Percentiles rank a stretch among this genome's conserved stretches.
Conservation (phyloP, 1,140 invertebrate species). For the Battus philenor region DNA sequence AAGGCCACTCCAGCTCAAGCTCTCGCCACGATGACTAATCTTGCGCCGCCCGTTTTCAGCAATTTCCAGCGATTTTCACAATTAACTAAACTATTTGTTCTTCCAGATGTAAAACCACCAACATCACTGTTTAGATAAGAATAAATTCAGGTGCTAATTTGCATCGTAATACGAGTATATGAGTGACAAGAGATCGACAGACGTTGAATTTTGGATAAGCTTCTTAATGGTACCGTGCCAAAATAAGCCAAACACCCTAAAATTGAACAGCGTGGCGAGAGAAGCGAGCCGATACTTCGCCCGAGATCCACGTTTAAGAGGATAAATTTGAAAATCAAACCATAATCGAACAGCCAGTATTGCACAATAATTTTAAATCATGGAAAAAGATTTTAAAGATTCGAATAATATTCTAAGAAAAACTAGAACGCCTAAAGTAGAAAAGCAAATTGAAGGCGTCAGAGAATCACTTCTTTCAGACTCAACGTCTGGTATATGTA, state of each 20-base stretch:
- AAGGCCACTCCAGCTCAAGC: too few relatives aligned
- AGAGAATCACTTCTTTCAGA: slow-evolving; percentile 57
- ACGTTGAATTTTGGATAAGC: slow-evolving; percentile 24
- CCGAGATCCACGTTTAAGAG: slow-evolving; percentile 72
- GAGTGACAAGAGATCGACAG: slow-evolving; percentile 33
- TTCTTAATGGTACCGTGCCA: slow-evolving; percentile 66
- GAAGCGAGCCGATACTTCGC: slow-evolving; percentile 66
- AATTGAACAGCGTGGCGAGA: slow-evolving; percentile 63
- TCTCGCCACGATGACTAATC: too few relatives aligned
- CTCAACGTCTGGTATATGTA: slow-evolving; percentile 62
- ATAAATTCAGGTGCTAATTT: background rate
- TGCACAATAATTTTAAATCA: slow-evolving; percentile 30
- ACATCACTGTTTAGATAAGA: too few relatives aligned
- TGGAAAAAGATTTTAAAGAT: slow-evolving; percentile 44
- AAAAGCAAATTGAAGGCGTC: slow-evolving; percentile 32
- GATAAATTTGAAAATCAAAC: slow-evolving; percentile 24
- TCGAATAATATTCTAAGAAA: slow-evolving; percentile 30
- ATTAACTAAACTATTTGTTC: too few relatives aligned
- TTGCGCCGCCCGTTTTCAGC: too few relatives aligned
- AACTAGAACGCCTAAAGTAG: slow-evolving; percentile 39
- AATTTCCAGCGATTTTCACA: too few relatives aligned
- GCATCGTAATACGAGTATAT: slow-evolving; percentile 28
- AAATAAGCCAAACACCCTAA: slow-evolving; percentile 63
- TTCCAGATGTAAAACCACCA: too few relatives aligned
- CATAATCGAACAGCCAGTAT: slow-evolving; percentile 45